Evolutionary conservation across 2,797 vertebrate species (phyloP).

Genomic region (Meda fulgida): DNA sequence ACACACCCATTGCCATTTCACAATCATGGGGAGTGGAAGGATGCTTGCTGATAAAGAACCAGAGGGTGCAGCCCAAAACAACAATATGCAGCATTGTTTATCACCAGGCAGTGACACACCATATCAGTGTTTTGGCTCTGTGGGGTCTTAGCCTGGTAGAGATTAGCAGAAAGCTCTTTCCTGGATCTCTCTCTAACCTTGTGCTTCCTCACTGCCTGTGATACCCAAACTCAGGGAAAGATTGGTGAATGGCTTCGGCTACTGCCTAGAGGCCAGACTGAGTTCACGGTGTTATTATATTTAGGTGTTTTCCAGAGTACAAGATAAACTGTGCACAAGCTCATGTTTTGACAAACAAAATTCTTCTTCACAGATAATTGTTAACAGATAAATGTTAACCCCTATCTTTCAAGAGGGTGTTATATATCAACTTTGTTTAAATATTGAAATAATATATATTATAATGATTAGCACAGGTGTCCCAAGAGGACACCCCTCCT

Average conservation of each 20-base stretch:
- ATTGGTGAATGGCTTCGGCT: slow-evolving; percentile 27
- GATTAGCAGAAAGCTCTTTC: slow-evolving; percentile 45
- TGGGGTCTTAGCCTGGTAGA: slow-evolving; percentile 57
- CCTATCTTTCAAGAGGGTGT: slow-evolving; percentile 1
- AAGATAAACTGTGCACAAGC: slow-evolving; percentile 27
- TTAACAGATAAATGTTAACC: background rate
- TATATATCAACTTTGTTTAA: background rate
- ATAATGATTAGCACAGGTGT: slow-evolving; percentile 47
- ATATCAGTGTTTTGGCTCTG: slow-evolving; percentile 69
- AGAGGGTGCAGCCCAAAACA: slow-evolving; percentile 53
- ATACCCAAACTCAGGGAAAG: slow-evolving; percentile 42
- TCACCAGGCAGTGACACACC: slow-evolving; percentile 53
- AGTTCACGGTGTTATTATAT: slow-evolving; percentile 46
- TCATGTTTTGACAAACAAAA: slow-evolving; percentile 20
- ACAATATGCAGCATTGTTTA: slow-evolving; percentile 62
- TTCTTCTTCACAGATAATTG: slow-evolving; percentile 10
- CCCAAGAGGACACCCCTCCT: background rate
- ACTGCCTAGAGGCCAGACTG: slow-evolving; percentile 46
- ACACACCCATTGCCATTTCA: slow-evolving; percentile 24
- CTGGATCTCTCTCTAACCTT: slow-evolving; percentile 54
- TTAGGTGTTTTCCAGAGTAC: slow-evolving; percentile 55
- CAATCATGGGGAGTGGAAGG: slow-evolving; percentile 34
- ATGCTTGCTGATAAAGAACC: slow-evolving; percentile 46
- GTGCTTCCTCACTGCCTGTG: slow-evolving; percentile 53
- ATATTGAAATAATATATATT: background rate